Percentiles rank a stretch among this genome's conserved stretches.
These are phyloP conservation scores for Cromileptes altivelis DNA, from an alignment of 2,113 vertebrate genomes.

Conservation along the genomic window DNA sequence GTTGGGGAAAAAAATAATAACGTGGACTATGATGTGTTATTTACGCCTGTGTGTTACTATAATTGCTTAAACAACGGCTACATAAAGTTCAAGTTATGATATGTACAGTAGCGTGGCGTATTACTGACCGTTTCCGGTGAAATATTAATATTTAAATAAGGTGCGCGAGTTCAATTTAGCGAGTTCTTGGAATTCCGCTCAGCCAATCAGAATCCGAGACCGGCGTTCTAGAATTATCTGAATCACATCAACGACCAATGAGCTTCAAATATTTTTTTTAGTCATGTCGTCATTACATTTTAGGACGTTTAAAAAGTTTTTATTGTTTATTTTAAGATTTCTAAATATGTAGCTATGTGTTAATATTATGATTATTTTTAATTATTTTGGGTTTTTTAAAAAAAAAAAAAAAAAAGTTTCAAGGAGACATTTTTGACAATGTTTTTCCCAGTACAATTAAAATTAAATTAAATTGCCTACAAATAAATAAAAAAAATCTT, in stretches of 20 bases:
- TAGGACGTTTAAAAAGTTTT: neutral
- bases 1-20: too few relatives aligned
- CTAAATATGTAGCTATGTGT: too few relatives aligned
- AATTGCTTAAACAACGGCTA: too few relatives aligned
- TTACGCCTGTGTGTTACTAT: neutral
- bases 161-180: neutral
- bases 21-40: neutral
- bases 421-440: too few relatives aligned
- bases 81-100: neutral
- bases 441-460: too few relatives aligned
- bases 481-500: too few relatives aligned
- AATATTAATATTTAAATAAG: neutral
- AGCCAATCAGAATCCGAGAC: neutral
- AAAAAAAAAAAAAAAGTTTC: too few relatives aligned
- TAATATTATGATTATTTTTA: too few relatives aligned
- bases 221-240: too few relatives aligned
- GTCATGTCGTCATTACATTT: neutral
- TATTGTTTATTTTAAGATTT: neutral
- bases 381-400: too few relatives aligned
- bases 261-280: neutral
- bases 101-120: neutral
- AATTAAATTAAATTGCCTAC: too few relatives aligned
- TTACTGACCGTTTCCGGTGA: neutral
- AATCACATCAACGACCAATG: neutral
- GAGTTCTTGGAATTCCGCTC: neutral